These are phyloP conservation scores for Sacculina carcini DNA, from an alignment of 2,888 invertebrate species.

Conservation along the genomic window DNA sequence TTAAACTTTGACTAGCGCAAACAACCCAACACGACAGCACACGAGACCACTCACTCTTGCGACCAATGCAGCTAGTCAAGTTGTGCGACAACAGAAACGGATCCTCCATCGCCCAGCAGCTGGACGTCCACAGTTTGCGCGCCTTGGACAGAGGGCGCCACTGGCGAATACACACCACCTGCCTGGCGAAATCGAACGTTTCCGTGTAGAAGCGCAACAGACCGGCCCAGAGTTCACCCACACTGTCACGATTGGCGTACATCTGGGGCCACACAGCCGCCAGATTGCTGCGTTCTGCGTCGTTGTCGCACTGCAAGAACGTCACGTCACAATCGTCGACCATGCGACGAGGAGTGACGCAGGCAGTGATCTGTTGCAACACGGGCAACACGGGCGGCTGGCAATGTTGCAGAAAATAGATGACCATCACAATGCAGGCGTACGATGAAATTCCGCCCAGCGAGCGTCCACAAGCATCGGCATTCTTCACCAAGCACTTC, in stretches of 20 bases:
- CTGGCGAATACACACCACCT: slow-evolving; percentile 26
- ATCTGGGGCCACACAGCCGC: slow-evolving; percentile 20
- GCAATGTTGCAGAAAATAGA: slow-evolving; percentile 25
- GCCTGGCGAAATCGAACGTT: slow-evolving; percentile 24
- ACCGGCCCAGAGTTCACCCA: slow-evolving; percentile 26
- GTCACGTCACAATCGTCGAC: not conserved
- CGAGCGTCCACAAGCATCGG: slow-evolving; percentile 31
- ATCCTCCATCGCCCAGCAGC: slow-evolving; percentile 30
- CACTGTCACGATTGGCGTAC: slow-evolving; percentile 22
- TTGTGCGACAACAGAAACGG: slow-evolving; percentile 32
- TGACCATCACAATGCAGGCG: slow-evolving; percentile 23
- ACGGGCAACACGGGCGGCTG: slow-evolving; percentile 22
- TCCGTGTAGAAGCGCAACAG: slow-evolving; percentile 29
- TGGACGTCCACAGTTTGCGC: slow-evolving; percentile 29
- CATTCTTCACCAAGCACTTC: slow-evolving; percentile 29
- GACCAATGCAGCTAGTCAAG: slow-evolving; percentile 27
- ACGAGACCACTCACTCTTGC: slow-evolving; percentile 23
- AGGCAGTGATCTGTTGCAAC: slow-evolving; percentile 11
- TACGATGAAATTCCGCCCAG: slow-evolving; percentile 28
- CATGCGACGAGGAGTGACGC: not conserved
- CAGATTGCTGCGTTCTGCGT: not conserved
- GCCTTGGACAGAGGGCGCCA: slow-evolving; percentile 22
- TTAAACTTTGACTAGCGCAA: not conserved
- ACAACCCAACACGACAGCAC: slow-evolving; percentile 5
- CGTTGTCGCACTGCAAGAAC: too few species aligned